Evolutionary conservation across 2,888 invertebrate genomes (phyloP), one percentile per base, ranked within the genome.

Genomic region (Cordylochernes scorpioides): DNA sequence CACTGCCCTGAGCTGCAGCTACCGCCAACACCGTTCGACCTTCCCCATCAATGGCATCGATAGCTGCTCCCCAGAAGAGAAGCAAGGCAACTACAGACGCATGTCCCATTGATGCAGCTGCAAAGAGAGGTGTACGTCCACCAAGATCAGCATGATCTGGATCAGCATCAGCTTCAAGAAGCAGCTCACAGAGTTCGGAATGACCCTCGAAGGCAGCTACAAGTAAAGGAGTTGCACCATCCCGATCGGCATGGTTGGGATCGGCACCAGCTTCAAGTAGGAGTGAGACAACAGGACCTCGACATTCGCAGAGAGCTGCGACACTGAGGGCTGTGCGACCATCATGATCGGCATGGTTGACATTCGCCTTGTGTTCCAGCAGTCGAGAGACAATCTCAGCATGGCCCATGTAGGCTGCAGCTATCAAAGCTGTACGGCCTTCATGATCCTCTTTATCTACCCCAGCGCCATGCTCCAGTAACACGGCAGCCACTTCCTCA

Each of bases 41-140:
- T 52, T 86, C 86, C 3, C 69, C 67, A 56, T 91, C 88, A 62
- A 88, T 86, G 45, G 69, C 71, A 56, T 88, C 88, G 29, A 86
- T 78, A 46, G 80, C 77, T 38, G 84, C 84, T 22, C 86, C 86
- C 86, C 86, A 86, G 58, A 82, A 84, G 38, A 88, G 61, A 39
- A 88, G 58, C 39, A 84, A 60, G 10, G 74, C 69, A 2, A 82
- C 75, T 2, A 82, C 71, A 9, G 68, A 62, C 15, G 77, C 71
- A 53, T 84, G 84, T 0, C 86, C 84, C 54, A 82, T 82, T 9
- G 78, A 74, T 1, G 82, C 84, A 6, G 82, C 82, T 71, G 84
- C 84, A 15, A 49, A 36, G 38, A 84, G 57, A 3, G 80, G 77
- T 2, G 75, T 74, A 28, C 80, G 63, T 0, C 78, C 78, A 33